Evolutionary conservation across 2,797 vertebrate genomes (phyloP), one percentile per base, ranked within the genome.

Genomic region (Gambusia yucatana): DNA sequence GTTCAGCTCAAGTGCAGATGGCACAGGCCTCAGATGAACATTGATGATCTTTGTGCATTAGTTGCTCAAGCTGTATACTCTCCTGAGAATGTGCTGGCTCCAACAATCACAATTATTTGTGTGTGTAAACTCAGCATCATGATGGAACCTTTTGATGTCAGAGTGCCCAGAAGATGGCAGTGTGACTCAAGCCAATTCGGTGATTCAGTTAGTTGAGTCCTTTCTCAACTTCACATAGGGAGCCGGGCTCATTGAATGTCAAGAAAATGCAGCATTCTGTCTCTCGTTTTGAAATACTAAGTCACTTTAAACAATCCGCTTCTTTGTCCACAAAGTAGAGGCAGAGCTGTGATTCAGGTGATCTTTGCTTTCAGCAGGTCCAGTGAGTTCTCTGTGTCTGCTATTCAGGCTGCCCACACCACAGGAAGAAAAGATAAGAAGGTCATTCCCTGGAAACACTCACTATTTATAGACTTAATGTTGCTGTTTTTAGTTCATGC

Each of bases 131-230:
- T 84, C 82, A 82, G 76, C 63, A 76, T 82, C 79, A 71, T 65
- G 82, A 79, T 28, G 73, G 75, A 81, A 76, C 85, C 81, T 88
- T 82, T 80, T 84, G 71, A 69, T 72, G 43, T 36, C 4, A 20
- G 6, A 71, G 30, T 52, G 10, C 52, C 80, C 94, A 89, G 91
- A 93, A 95, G 94, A 92, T 94, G 94, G 94, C 94, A 95, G 84
- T 94, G 46, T 91, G 89, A 91, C 84, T 89, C 87, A 91, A 88
- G 85, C 72, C 74, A 90, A 85, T 46, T 57, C 4, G 39, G 6
- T 16, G 8, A n/a, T 28, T 48, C 67, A 28, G 72, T 70, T 30
- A 44, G 43, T 65, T 46, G 14, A 52, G n/a, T 22, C 17, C 67
- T 65, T 9, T 41, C 55, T 44, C 47, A 33, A 33, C 33, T 33